These are phyloP conservation scores for Marasmarcha lunaedactyla DNA, from an alignment of 2,888 invertebrate species.

Conservation along the genomic window DNA sequence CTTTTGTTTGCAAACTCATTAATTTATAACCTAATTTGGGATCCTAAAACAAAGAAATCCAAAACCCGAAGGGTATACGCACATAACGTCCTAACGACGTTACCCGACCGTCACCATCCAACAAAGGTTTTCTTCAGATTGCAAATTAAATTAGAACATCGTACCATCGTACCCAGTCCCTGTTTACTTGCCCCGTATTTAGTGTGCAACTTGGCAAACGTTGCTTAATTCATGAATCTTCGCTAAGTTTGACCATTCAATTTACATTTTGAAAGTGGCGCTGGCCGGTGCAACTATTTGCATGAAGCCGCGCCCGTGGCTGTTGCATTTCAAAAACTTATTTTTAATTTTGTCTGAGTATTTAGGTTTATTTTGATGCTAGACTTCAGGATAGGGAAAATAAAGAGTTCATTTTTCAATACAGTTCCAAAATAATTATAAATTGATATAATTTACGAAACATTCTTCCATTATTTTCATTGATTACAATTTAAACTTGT, in stretches of 20 bases:
- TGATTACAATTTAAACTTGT: no score
- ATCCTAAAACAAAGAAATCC: conserved; percentile 34
- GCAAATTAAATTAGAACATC: conserved; percentile 54
- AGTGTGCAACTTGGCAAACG: conserved; percentile 50
- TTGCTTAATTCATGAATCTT: conserved; percentile 62
- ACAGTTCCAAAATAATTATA: no score
- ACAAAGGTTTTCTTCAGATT: conserved; percentile 46
- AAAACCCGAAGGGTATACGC: not conserved
- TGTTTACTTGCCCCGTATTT: conserved; percentile 40
- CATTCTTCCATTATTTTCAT: no score
- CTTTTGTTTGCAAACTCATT: conserved; percentile 35
- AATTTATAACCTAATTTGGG: conserved; percentile 42
- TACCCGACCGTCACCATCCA: conserved; percentile 26
- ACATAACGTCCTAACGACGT: not conserved
- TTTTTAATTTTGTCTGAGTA: conserved; percentile 18
- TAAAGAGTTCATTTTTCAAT: no score
- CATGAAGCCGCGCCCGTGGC: conserved; percentile 36
- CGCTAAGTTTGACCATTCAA: conserved; percentile 52
- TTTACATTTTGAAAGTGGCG: conserved; percentile 57
- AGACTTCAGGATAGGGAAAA: no score
- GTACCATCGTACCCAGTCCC: conserved; percentile 31
- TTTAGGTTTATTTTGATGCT: no score
- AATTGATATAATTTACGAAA: no score
- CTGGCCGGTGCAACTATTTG: conserved; percentile 38
- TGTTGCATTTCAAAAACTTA: conserved; percentile 26